Evolutionary conservation across 37 sponge, comb jelly and placozoan genomes (phyloP).

Genomic region (Halichondria panicea): DNA sequence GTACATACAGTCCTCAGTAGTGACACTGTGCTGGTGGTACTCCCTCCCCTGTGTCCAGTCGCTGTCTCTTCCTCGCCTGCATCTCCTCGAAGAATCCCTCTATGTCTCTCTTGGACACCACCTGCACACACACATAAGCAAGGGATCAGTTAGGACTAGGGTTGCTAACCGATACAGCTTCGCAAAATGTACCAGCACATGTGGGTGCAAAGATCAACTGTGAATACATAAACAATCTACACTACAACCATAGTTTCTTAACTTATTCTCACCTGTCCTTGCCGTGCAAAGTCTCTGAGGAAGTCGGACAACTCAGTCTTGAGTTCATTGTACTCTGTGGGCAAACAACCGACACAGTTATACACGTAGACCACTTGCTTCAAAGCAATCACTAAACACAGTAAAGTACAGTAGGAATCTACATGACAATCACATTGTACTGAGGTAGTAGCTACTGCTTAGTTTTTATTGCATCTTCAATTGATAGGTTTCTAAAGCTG

Average conservation of each 20-base stretch:
- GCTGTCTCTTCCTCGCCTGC: constrained; percentile 43
- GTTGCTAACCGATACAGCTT: neutral
- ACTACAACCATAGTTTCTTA: neutral
- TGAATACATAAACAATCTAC: neutral
- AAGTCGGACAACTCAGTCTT: constrained; percentile 65
- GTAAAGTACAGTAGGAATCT: too few species aligned
- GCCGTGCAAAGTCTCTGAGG: constrained; percentile 62
- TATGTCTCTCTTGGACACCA: constrained; percentile 79
- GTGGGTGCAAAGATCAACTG: neutral
- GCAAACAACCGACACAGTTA: neutral
- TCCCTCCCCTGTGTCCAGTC: constrained; percentile 46
- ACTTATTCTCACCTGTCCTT: constrained; percentile 42
- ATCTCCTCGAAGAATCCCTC: constrained; percentile 82
- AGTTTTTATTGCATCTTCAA: too few species aligned
- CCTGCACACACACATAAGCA: too few species aligned
- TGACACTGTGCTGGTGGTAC: constrained; percentile 75
- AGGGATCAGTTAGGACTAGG: neutral
- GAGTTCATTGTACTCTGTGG: constrained; percentile 73
- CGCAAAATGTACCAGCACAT: neutral
- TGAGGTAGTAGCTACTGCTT: too few species aligned
- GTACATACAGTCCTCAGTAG: constrained; percentile 1
- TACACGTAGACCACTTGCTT: neutral
- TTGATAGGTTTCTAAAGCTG: too few species aligned
- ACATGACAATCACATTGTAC: too few species aligned
- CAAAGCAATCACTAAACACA: neutral